Evolutionary conservation across 2,113 vertebrate species (phyloP).

Genomic region (Oryzias curvinotus): DNA sequence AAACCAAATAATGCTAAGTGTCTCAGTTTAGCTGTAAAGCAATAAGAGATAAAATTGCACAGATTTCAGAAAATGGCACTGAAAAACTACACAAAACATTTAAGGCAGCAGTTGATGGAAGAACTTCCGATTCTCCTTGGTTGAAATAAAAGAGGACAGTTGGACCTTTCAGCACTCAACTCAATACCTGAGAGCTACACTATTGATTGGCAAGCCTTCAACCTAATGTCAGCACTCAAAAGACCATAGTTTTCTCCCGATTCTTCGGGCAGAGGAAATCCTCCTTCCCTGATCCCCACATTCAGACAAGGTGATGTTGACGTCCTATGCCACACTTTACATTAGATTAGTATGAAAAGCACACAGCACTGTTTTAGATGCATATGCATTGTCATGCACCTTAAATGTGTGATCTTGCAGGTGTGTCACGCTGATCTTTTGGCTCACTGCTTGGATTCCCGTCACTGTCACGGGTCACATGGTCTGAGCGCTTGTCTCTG

Average conservation of each 20-base stretch:
- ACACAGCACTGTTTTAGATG: not conserved
- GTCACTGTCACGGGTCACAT: conserved; percentile 36
- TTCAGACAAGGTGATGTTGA: conserved; percentile 11
- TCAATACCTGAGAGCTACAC: conserved; percentile 60
- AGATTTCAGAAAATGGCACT: no score
- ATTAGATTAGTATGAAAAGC: not conserved
- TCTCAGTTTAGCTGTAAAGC: no score
- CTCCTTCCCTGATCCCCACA: conserved; percentile 2
- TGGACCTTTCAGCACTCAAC: conserved; percentile 40
- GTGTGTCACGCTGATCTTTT: conserved; percentile 28
- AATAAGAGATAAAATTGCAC: no score
- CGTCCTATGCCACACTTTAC: conserved; percentile 5
- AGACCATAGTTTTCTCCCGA: conserved; percentile 43
- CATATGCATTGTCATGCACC: not conserved
- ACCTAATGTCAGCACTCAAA: conserved; percentile 61
- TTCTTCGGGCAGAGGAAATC: conserved; percentile 25
- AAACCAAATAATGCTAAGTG: no score
- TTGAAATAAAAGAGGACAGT: conserved; percentile 49
- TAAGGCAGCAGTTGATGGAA: conserved; percentile 1
- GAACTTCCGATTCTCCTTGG: not conserved
- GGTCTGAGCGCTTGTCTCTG: conserved; percentile 16
- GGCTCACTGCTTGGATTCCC: conserved; percentile 20
- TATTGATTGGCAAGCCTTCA: conserved; percentile 52
- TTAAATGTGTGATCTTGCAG: conserved; percentile 14
- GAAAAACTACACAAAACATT: not conserved